Evolutionary conservation across 1,140 invertebrate species (phyloP), one percentile per base, ranked within the genome.

Genomic region (Chlorops oryzae): DNA sequence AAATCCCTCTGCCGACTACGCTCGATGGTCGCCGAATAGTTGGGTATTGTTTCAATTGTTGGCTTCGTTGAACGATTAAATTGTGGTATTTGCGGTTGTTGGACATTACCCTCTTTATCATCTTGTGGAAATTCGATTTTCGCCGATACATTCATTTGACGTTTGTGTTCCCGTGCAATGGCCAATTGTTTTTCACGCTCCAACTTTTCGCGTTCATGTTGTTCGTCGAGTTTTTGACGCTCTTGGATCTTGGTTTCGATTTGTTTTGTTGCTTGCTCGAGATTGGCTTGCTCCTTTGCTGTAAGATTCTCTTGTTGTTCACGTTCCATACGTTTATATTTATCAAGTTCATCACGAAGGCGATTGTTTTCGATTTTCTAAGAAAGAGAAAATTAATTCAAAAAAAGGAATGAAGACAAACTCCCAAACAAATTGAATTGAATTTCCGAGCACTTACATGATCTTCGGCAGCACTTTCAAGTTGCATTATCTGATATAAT

Each of bases 61-160:
- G 82, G 82, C 57, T 85, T 85, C 5, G 77, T 78, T 25, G 76
- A 77, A 52, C 84, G 77, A 70, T 85, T 81, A 60, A 85, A 77
- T 22, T 69, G 62, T n/a, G 81, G 81, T 50, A 67, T 55, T 27
- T 59, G 55, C 9, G 51, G 47, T 32, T n/a, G n/a, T 56, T 54
- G 22, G 43, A 24, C 46, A 51, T 53, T 50, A 39, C 43, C 49
- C 47, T 73, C 73, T 18, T 75, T 72, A 18, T 76, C 72, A 27
- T 72, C 73, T 15, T 62, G 61, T 2, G 44, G n/a, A 25, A 43
- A 21, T 15, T 51, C 27, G 10, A 17, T 17, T n/a, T n/a, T n/a
- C n/a, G n/a, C n/a, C n/a, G n/a, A n/a, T n/a, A n/a, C n/a, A n/a
- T n/a, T 3, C 38, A 20, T 23, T n/a, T 49, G 37, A 10, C 57